These are phyloP conservation scores for Eunapius fragilis DNA, from an alignment of 37 sponge, comb jelly and placozoan genomes.

Conservation along the genomic window DNA sequence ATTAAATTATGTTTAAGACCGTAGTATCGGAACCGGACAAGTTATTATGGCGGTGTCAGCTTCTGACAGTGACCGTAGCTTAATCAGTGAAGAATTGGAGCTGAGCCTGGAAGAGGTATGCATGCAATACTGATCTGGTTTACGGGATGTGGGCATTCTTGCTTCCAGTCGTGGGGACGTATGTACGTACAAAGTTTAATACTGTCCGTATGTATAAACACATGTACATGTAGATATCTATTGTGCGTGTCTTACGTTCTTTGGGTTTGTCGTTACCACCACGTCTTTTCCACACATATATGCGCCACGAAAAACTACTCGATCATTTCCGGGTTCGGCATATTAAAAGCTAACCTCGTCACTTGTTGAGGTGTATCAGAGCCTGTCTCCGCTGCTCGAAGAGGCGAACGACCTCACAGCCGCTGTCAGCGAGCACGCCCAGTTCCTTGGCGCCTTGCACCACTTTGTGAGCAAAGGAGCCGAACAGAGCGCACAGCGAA, in stretches of 20 bases:
- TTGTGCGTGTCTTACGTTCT: no score
- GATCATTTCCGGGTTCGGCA: background rate
- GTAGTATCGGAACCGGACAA: background rate
- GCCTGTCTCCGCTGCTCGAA: constrained; percentile 33
- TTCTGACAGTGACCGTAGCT: background rate
- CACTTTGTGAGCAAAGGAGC: background rate
- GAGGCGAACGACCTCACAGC: constrained; percentile 39
- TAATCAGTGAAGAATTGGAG: background rate
- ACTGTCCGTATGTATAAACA: no score
- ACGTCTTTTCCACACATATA: background rate
- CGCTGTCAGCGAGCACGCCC: constrained; percentile 30
- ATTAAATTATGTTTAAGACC: no score
- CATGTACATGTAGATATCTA: no score
- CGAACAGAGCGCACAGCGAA: background rate
- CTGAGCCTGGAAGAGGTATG: background rate
- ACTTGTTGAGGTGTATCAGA: constrained; percentile 28
- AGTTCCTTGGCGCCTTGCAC: background rate
- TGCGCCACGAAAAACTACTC: background rate
- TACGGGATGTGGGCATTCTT: no score
- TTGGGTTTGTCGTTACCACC: background rate
- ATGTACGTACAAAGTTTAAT: no score
- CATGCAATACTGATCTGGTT: background rate
- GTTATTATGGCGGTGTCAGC: background rate
- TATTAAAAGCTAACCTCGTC: constrained; percentile 55
- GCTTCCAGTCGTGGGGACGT: no score